Evolutionary conservation across 1,140 invertebrate genomes (phyloP).

Genomic region (Drosophila seguyi): DNA sequence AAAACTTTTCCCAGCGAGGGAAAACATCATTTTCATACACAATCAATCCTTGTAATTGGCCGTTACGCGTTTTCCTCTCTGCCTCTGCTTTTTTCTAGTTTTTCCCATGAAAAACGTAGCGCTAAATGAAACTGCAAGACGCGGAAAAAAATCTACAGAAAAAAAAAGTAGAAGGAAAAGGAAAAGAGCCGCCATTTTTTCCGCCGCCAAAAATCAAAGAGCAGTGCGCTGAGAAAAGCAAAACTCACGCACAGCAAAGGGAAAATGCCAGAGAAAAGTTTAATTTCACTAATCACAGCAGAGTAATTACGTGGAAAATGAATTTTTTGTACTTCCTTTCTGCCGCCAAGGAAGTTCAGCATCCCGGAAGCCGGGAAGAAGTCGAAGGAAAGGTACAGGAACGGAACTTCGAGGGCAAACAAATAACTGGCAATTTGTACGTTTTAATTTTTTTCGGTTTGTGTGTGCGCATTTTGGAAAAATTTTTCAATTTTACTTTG

Average conservation of each 20-base stretch:
- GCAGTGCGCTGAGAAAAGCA: conserved; percentile 52
- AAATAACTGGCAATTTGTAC: conserved; percentile 84
- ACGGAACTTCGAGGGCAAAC: conserved; percentile 58
- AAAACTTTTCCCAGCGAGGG: conserved; percentile 44
- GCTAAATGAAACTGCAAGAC: conserved; percentile 78
- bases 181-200: conserved; percentile 69
- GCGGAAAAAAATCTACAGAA: conserved; percentile 2
- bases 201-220: conserved; percentile 68
- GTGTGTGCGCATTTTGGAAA: conserved; percentile 58
- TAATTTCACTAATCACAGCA: conserved; percentile 85
- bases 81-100: conserved; percentile 64
- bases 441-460: conserved; percentile 72
- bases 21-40: conserved; percentile 83
- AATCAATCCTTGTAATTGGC: conserved; percentile 85
- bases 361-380: conserved; percentile 16
- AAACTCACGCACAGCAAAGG: conserved; percentile 70
- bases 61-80: conserved; percentile 71
- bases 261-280: conserved; percentile 83
- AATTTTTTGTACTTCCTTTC: conserved; percentile 67
- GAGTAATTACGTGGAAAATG: conserved; percentile 85
- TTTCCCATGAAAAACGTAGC: conserved; percentile 85
- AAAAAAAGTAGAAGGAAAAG: conserved; percentile 11
- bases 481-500: conserved; percentile 79
- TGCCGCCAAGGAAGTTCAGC: conserved; percentile 32
- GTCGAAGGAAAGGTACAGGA: conserved; percentile 57